These are phyloP conservation scores for Eumeta japonica DNA, from an alignment of 1,140 invertebrate species.

Conservation along the genomic window DNA sequence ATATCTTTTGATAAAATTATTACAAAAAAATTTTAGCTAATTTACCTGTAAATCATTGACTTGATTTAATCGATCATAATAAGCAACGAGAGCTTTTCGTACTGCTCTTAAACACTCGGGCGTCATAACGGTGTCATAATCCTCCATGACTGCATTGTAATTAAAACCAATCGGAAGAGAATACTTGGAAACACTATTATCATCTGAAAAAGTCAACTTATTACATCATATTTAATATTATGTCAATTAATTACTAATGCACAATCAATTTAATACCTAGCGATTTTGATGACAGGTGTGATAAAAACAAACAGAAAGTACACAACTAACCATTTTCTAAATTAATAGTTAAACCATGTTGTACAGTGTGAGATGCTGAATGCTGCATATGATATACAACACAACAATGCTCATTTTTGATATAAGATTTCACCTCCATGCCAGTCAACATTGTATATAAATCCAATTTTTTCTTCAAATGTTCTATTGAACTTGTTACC, in stretches of 20 bases:
- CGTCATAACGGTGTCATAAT: slow-evolving; percentile 31
- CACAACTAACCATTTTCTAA: slow-evolving; percentile 21
- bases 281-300: too few relatives aligned
- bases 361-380: slow-evolving; percentile 17
- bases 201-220: slow-evolving; percentile 19
- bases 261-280: too few relatives aligned
- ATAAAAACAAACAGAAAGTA: slow-evolving; percentile 3
- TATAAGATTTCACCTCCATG: slow-evolving; percentile 38
- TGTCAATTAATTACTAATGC: too few relatives aligned
- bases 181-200: slow-evolving; percentile 25
- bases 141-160: slow-evolving; percentile 25
- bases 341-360: slow-evolving; percentile 38
- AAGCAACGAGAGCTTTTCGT: slow-evolving; percentile 32
- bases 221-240: too few relatives aligned
- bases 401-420: slow-evolving; percentile 30
- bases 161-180: slow-evolving; percentile 41
- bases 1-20: neutral
- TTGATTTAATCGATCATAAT: slow-evolving; percentile 36
- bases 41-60: slow-evolving; percentile 34
- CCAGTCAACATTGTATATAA: slow-evolving; percentile 33
- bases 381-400: slow-evolving; percentile 40
- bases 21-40: too few relatives aligned
- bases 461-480: slow-evolving; percentile 23
- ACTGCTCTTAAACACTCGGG: slow-evolving; percentile 32
- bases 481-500: slow-evolving; percentile 23